phyloP scores from a whole-genome alignment of 92 coral and sea anemone species.

The Diadumene lineata region DNA sequence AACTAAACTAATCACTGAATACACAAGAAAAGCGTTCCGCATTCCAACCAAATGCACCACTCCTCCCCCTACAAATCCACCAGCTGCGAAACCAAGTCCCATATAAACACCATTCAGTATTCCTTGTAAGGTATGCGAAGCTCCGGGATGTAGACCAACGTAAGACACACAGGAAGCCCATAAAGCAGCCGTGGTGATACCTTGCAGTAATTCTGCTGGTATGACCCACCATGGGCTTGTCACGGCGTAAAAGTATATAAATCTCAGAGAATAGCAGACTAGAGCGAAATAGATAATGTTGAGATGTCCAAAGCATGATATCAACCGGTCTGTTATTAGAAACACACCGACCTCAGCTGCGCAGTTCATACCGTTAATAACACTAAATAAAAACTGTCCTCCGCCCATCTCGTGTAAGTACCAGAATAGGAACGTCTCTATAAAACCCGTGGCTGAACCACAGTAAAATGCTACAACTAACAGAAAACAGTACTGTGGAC shows the following conservation, averaged over 20 bases:
- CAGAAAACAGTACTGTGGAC: constrained; percentile 78
- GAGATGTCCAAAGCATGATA: constrained; percentile 70
- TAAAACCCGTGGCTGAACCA: constrained; percentile 97
- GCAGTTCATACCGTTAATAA: constrained; percentile 84
- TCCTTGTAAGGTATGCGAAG: constrained; percentile 85
- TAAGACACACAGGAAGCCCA: constrained; percentile 98
- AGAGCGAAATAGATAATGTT: constrained; percentile 82
- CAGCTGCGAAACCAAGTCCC: constrained; percentile 96
- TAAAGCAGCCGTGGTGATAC: constrained; percentile 95
- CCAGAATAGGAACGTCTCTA: constrained; percentile 95
- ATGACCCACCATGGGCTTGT: constrained; percentile 92
- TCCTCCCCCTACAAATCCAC: constrained; percentile 90
- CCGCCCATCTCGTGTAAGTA: constrained; percentile 95
- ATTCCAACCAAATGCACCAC: constrained; percentile 78
- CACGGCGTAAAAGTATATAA: constrained; percentile 70
- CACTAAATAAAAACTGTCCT: constrained; percentile 81
- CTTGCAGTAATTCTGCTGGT: constrained; percentile 92
- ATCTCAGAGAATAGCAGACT: constrained; percentile 76
- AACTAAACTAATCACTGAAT: constrained; percentile 60
- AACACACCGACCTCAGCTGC: constrained; percentile 83
- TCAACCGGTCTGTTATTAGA: constrained; percentile 73
- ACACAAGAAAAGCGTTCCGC: constrained; percentile 76
- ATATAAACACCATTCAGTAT: constrained; percentile 88
- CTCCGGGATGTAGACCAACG: constrained; percentile 88
- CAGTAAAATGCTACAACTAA: constrained; percentile 89